Base-by-base conservation (phyloP, 1,140 invertebrate genomes). In the Paracyclopina nana region DNA sequence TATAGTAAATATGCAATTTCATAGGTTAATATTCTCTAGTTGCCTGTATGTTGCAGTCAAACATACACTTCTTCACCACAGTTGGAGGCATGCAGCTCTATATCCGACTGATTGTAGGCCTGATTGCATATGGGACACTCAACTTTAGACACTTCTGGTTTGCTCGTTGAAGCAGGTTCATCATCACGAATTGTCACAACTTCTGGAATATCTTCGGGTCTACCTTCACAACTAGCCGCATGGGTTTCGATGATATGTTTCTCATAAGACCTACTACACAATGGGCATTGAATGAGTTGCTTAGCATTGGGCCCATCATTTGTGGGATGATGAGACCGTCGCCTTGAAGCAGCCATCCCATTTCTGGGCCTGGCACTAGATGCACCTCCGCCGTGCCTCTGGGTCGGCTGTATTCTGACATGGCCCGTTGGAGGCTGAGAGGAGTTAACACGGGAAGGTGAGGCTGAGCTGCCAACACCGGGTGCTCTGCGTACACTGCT, bases 51-150 rank as follows among this genome's bases (percentile, higher is more conserved):
- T n/a, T 38, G n/a, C 20, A 38, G 14, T 38, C 20, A 38, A 38
- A 38, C 34, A 38, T 38, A 38, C 14, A 38, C 34, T 20, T 38
- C 34, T 20, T 38, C 34, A 16, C 34, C 34, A 9, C 34, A 38
- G 20, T 38, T 38, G n/a, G 34, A n/a, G 20, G 34, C 34, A 38
- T 38, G 34, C 20, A 16, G n/a, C 34, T 38, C 34, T 5, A 38
- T 38, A 8, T 16, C n/a, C 20, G 34, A 16, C 20, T 38, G 14
- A 20, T n/a, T 16, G 20, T 38, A 38, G n/a, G 14, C 20, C 20
- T 38, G 34, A 38, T 38, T 38, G 34, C 34, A 38, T 16, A 38
- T 38, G 34, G 34, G 34, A 8, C 34, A 38, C 34, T 38, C 34
- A 3, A 38, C 34, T 20, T 38, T 38, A 20, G 34, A 38, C 8